Base-by-base conservation (phyloP, 1,140 invertebrate genomes). In the Solenopsis fugax region DNA sequence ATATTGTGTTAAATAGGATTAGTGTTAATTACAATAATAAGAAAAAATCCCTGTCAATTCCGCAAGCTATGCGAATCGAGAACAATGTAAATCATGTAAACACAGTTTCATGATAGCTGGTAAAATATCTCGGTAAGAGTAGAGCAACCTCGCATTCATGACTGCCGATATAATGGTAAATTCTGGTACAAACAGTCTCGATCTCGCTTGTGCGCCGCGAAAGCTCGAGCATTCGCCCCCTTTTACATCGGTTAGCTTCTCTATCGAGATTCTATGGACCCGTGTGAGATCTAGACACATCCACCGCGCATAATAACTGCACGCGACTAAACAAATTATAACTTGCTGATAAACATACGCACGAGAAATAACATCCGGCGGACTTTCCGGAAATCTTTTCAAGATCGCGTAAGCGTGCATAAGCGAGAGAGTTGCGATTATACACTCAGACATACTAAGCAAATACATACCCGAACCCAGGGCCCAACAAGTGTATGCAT, bases 331-430 rank as follows among this genome's bases (percentile, higher is more conserved):
- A 65, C 56, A 75, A 89, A 80, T 86, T 90, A 88, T 87, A 89
- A 89, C 65, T 91, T 50, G 60, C 62, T 77, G 90, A 91, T 91
- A 91, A 91, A 81, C n/a, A 50, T 76, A 72, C 29, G 58, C 24
- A 86, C 75, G 85, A 91, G 75, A 80, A 81, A 91, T 89, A 90
- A 65, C 78, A 16, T 50, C 56, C 67, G 60, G 48, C 56, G 24
- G 69, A 54, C 18, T 80, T 89, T 87, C 65, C 73, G 80, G 50
- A 60, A 73, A 54, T 73, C 34, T 21, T 87, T 62, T n/a, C 10
- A 60, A 58, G 78, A 89, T 89, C 77, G 72, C 16, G 50, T 18
- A 29, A 85, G 7, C 7, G 41, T 5, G 41, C 41, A 7, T 41
- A 41, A 41, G 72, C 37, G 54, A 65, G 34, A 89, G 85, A 71